Percentiles rank a stretch among this genome's conserved stretches.
These are phyloP conservation scores for Peromyscus eremicus DNA, from an alignment of 2,797 vertebrate species.

Conservation along the genomic window DNA sequence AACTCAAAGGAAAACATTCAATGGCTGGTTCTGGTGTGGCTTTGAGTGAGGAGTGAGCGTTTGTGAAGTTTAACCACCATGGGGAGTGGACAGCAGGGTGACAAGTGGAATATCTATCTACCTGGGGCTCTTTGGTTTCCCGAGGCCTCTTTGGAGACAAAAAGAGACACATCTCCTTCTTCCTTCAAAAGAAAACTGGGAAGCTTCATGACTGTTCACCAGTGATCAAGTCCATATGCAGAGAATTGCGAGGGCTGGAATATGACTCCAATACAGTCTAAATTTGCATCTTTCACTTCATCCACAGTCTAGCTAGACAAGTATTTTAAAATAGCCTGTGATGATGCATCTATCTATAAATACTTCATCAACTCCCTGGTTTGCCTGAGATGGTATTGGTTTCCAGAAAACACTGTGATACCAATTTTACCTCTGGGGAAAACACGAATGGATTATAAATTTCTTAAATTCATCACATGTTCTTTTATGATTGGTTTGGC, in stretches of 20 bases:
- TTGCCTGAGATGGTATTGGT: not conserved
- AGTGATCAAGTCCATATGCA: fast-evolving
- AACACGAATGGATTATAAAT: not conserved
- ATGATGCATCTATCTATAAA: not conserved
- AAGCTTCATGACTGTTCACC: not conserved
- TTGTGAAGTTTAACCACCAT: fast-evolving
- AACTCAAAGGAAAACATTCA: not conserved
- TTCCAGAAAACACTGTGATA: not conserved
- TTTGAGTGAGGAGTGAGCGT: not conserved
- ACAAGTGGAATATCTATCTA: fast-evolving
- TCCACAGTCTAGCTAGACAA: not conserved
- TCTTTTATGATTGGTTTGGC: not conserved
- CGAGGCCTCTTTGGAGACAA: fast-evolving
- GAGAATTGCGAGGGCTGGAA: not conserved
- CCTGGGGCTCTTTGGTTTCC: not conserved
- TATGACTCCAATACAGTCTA: not conserved
- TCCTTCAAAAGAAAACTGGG: not conserved
- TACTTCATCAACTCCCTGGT: not conserved
- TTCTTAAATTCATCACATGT: not conserved
- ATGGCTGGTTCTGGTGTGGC: not conserved
- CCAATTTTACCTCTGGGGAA: not conserved
- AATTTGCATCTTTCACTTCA: not conserved
- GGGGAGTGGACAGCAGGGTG: too few species aligned
- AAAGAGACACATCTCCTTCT: not conserved
- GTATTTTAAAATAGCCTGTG: not conserved